Conservation (phyloP, 1,140 invertebrate genomes). For the Drosophila nebulosa region DNA sequence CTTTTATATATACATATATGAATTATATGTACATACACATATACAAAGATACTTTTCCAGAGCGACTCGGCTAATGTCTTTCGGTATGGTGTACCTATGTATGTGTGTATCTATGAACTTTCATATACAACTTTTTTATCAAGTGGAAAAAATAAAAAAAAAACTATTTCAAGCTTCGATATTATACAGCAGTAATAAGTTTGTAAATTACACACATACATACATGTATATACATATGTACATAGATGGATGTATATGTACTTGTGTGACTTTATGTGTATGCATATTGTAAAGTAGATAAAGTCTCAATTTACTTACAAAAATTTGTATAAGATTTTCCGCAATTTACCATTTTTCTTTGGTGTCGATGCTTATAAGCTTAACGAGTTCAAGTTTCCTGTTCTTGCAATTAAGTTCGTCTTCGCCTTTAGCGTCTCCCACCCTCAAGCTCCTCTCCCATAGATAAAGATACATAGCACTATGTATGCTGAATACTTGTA, state of each 20-base stretch:
- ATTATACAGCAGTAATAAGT: conserved; percentile 41
- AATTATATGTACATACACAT: not conserved
- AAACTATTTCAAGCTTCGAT: conserved; percentile 53
- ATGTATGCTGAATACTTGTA: conserved; percentile 51
- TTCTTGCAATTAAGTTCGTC: conserved; percentile 40
- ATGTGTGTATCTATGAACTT: not conserved
- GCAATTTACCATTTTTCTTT: conserved; percentile 19
- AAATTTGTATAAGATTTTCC: conserved; percentile 41
- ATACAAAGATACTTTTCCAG: conserved; percentile 21
- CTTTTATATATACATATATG: not conserved
- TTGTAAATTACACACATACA: conserved; percentile 28
- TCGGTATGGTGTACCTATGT: not conserved
- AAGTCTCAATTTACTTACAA: conserved; percentile 23
- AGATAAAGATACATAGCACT: not conserved
- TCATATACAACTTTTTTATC: conserved; percentile 26
- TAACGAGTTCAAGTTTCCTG: conserved; percentile 64
- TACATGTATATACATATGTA: too few species aligned
- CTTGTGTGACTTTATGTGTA: not conserved
- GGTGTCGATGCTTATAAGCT: not conserved
- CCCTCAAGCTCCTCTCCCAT: not conserved
- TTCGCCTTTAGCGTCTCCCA: not conserved
- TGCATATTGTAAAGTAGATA: not conserved
- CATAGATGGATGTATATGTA: not conserved
- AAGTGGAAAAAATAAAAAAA: conserved; percentile 15
- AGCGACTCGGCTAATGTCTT: conserved; percentile 6